Evolutionary conservation across 2,113 vertebrate genomes (phyloP), one percentile per base, ranked within the genome.

Genomic region (Periophthalmodon schlosseri): DNA sequence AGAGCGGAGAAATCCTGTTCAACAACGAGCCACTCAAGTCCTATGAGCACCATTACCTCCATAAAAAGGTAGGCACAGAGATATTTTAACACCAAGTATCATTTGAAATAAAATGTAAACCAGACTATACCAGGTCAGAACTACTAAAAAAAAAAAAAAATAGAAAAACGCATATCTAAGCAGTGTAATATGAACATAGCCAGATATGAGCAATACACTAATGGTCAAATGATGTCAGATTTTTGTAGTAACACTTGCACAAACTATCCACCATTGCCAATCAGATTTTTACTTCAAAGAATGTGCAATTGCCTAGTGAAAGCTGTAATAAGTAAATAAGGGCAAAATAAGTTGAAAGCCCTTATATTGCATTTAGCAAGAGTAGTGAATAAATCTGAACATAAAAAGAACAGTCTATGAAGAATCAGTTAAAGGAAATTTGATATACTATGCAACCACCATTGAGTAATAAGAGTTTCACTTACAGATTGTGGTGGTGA

Each of bases 31-130:
- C 90, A 0, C 86, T 95, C 20, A 66, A 74, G 0, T 76, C 78
- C 7, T 96, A 95, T 0, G 86, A 92, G 7, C 93, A 94, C 67
- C 67, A 28, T 0, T 95, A 91, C 73, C 90, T 95, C 49, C 93
- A 94, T 0, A 69, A 56, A 20, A 93, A 94, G 93, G 95, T 95
- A 2, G 54, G 23, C 23, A 67, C 18, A 18, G 2, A 56, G 20
- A 21, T 56, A n/a, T 56, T 52, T 52, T 52, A 52, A 8, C 49
- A 52, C 16, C 46, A 47, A 28, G 28, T 44, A 44, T 10, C 39
- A 44, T 44, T 44, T 44, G 9, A 44, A 44, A 44, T 44, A 44
- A 9, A 44, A 49, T 49, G 46, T 47, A 14, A 14, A 13, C 1
- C 10, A 47, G 12, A 47, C 46, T 12, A 46, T 46, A n/a, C n/a